phyloP scores from a whole-genome alignment of 2,797 vertebrate genomes.

The Parauchenoglanis ngamensis region DNA sequence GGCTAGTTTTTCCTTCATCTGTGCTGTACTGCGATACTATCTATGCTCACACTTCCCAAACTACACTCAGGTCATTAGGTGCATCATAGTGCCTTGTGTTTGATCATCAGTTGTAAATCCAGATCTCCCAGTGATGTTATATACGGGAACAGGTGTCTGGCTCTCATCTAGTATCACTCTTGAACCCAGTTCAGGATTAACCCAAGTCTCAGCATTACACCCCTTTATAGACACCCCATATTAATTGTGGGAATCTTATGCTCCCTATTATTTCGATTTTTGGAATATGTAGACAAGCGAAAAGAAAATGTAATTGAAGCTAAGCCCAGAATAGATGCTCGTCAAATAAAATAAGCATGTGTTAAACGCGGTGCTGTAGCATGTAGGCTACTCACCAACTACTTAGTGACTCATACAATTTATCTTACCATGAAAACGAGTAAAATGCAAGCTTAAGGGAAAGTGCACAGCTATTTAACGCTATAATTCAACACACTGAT shows the following conservation, averaged over 20 bases:
- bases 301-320: background rate
- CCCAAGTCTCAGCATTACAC: background rate
- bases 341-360: background rate
- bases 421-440: background rate
- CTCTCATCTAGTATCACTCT: background rate
- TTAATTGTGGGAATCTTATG: background rate
- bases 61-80: background rate
- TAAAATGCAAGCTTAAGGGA: background rate
- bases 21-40: background rate
- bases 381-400: background rate
- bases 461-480: too few relatives aligned
- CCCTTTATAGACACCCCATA: background rate
- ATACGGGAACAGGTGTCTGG: background rate
- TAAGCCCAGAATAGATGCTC: background rate
- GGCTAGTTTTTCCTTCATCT: background rate
- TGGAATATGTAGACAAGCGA: background rate
- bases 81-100: background rate
- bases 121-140: background rate
- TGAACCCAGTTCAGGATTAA: background rate
- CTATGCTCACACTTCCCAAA: background rate
- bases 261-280: background rate
- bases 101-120: too few relatives aligned
- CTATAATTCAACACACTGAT: background rate
- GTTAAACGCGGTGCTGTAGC: background rate
- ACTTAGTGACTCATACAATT: background rate